These are phyloP conservation scores for Rhea pennata DNA, from an alignment of 2,113 vertebrate species.

Conservation along the genomic window DNA sequence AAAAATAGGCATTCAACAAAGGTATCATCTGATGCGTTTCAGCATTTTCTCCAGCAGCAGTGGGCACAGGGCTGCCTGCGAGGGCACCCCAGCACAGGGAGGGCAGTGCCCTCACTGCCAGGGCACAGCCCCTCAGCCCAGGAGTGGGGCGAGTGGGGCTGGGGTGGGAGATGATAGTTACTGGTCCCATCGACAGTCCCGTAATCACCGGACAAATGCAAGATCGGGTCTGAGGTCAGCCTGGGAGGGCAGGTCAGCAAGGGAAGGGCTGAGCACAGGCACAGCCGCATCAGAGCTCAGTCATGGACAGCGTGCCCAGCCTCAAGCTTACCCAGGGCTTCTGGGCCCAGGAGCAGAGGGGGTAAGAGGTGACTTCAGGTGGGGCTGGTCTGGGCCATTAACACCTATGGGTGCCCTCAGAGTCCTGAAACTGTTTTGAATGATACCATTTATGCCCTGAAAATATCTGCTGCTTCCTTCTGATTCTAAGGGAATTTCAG, in stretches of 20 bases:
- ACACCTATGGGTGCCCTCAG: neutral
- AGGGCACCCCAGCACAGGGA: neutral
- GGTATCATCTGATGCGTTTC: neutral
- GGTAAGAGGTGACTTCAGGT: neutral
- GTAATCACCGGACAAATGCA: neutral
- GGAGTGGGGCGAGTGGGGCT: neutral
- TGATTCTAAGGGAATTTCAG: neutral
- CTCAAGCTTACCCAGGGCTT: neutral
- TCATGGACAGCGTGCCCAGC: neutral
- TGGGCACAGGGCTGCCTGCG: neutral
- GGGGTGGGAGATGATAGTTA: neutral
- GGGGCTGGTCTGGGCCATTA: neutral
- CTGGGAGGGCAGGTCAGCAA: neutral
- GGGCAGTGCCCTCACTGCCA: neutral
- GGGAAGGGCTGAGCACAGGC: neutral
- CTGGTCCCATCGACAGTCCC: neutral
- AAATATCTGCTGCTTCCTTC: neutral
- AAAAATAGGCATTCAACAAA: neutral
- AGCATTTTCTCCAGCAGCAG: neutral
- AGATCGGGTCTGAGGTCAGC: neutral
- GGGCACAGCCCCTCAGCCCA: neutral
- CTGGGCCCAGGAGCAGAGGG: neutral
- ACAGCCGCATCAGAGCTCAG: neutral
- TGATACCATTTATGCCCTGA: rapidly evolving
- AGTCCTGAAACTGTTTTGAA: neutral